These are phyloP conservation scores for Phataginus tetradactyla DNA, from an alignment of 2,797 vertebrate genomes.

Conservation along the genomic window DNA sequence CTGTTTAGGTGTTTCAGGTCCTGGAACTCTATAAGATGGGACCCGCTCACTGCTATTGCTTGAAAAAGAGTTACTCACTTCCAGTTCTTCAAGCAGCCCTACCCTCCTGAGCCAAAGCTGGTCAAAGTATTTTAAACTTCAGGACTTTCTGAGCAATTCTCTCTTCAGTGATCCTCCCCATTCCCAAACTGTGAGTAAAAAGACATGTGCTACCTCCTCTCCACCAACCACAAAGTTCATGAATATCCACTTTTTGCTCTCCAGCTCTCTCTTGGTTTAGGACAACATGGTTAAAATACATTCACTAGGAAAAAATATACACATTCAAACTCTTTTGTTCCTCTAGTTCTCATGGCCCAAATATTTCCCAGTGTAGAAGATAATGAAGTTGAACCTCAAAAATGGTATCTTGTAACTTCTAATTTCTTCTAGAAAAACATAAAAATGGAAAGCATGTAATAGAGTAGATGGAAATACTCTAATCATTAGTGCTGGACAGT, in stretches of 20 bases:
- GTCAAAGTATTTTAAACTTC: slow-evolving; percentile 60
- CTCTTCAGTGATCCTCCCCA: slow-evolving; percentile 37
- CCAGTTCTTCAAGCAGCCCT: slow-evolving; percentile 77
- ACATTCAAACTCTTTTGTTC: slow-evolving; percentile 67
- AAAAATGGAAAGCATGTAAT: slow-evolving; percentile 53
- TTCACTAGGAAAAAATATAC: slow-evolving; percentile 74
- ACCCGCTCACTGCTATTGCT: slow-evolving; percentile 85
- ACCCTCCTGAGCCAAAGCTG: slow-evolving; percentile 58
- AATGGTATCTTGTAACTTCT: slow-evolving; percentile 55
- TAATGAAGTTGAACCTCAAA: slow-evolving; percentile 67
- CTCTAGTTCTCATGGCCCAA: slow-evolving; percentile 52
- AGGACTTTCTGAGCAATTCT: slow-evolving; percentile 55
- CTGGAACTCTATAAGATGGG: slow-evolving; percentile 61
- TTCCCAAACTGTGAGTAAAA: slow-evolving; percentile 38
- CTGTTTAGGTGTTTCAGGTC: slow-evolving; percentile 71
- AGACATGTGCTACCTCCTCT: not conserved
- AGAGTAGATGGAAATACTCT: slow-evolving; percentile 47
- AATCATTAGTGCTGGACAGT: slow-evolving; percentile 54
- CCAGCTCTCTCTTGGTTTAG: slow-evolving; percentile 66
- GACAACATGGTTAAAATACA: slow-evolving; percentile 75
- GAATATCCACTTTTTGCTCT: slow-evolving; percentile 54
- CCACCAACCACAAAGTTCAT: slow-evolving; percentile 24
- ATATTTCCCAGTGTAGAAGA: slow-evolving; percentile 60
- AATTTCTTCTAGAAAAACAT: slow-evolving; percentile 53
- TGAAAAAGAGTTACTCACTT: slow-evolving; percentile 78